Evolutionary conservation across 2,888 invertebrate species (phyloP).

Genomic region (Macroteleia sp.): DNA sequence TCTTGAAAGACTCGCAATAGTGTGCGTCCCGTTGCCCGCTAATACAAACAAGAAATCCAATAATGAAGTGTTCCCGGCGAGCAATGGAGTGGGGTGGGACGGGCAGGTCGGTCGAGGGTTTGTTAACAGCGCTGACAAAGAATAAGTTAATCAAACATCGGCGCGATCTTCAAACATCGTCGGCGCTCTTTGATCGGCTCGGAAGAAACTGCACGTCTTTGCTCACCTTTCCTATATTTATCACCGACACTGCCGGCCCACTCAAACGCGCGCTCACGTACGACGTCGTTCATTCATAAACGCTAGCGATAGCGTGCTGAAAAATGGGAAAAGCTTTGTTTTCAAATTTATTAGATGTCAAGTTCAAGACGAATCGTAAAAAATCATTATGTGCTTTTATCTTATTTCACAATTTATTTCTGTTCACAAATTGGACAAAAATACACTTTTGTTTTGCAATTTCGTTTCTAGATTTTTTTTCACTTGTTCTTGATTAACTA

Average conservation of each 20-base stretch:
- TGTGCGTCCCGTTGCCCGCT: constrained; percentile 32
- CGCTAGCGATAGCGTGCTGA: constrained; percentile 57
- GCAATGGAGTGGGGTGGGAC: constrained; percentile 48
- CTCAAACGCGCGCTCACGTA: constrained; percentile 64
- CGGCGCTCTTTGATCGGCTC: constrained; percentile 77
- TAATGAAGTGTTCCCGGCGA: constrained; percentile 55
- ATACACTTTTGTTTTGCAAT: too few species aligned
- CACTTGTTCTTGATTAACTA: too few species aligned
- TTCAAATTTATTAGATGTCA: background rate
- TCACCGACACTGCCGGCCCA: constrained; percentile 56
- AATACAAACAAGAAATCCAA: constrained; percentile 60
- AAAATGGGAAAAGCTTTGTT: constrained; percentile 5
- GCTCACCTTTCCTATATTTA: constrained; percentile 73
- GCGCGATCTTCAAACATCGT: constrained; percentile 81
- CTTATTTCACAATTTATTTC: too few species aligned
- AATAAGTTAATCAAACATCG: constrained; percentile 81
- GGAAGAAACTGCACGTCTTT: constrained; percentile 75
- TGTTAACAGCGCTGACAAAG: constrained; percentile 81
- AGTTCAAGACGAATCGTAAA: too few species aligned
- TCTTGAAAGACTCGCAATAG: constrained; percentile 47
- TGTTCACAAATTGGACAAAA: too few species aligned
- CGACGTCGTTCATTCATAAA: constrained; percentile 67
- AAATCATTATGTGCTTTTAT: too few species aligned
- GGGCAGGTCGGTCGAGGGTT: constrained; percentile 70
- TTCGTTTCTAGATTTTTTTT: too few species aligned